Base-by-base conservation (phyloP, 2,797 vertebrate genomes). In the Champsocephalus gunnari region DNA sequence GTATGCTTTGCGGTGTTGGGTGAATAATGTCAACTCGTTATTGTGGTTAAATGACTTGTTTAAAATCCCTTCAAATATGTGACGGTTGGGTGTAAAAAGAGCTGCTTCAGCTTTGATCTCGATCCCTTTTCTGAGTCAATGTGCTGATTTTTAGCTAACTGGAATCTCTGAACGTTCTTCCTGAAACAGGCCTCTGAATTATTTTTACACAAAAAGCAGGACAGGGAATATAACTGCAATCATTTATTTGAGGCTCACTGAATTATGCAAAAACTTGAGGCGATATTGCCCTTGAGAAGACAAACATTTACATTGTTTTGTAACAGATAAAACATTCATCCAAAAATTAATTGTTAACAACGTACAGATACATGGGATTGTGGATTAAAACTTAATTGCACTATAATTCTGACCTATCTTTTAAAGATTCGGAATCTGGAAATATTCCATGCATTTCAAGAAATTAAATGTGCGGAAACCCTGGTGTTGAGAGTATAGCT, bases 171-270 rank as follows among this genome's bases (percentile, higher is more conserved):
- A 24, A 21, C 11, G 8, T 24, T n/a, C 3, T 16, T 41, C 9
- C 50, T 54, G 32, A 34, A 3, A 49, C 1, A 41, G 21, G 9
- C 38, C 5, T 24, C 7, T 59, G 34, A 59, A 57, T n/a, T 24
- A 0, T 24, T 24, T 64, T 34, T n/a, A 19, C 9, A 53, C 38
- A 77, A 73, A 66, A 2, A 21, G n/a, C 4, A 57, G 24, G 6
- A 60, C 17, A 62, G 54, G 1, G 21, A 34, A 21, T 28, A 38
- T n/a, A 62, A 50, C 28, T 68, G 65, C 66, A 87, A 73, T 66
- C 28, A 71, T 90, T 89, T 91, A 90, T 90, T 92, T 48, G 3
- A 70, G 34, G 55, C 61, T 41, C 2, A 81, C 47, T 4, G 4
- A 11, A 44, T 77, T 70, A 50, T 74, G 56, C 41, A 83, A 86